phyloP scores from a whole-genome alignment of 2,888 invertebrate genomes.

The Blastobasis adustella region DNA sequence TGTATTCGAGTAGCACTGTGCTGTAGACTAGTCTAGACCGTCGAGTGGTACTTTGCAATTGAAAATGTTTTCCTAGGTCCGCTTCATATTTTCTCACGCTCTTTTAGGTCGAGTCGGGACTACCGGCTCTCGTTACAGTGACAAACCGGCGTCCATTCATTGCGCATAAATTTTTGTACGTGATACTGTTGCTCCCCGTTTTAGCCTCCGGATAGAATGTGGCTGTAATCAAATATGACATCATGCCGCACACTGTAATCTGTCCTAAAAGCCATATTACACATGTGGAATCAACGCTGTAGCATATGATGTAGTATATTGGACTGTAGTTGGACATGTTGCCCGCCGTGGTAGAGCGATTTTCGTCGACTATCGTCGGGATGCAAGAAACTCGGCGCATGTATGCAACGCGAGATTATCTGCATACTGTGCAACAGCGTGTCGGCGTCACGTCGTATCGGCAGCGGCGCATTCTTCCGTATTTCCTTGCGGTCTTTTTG shows the following conservation, averaged over 20 bases:
- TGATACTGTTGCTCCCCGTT: background rate
- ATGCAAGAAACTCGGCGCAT: background rate
- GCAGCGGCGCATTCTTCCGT: conserved; percentile 43
- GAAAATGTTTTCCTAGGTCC: conserved; percentile 20
- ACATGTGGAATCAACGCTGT: too few species aligned
- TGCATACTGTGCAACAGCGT: conserved; percentile 10
- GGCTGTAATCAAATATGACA: too few species aligned
- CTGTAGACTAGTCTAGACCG: conserved; percentile 5
- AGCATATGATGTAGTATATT: too few species aligned
- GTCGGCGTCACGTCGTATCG: conserved; percentile 8
- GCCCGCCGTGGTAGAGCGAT: background rate
- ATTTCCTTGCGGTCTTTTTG: conserved; percentile 51
- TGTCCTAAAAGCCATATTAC: too few species aligned
- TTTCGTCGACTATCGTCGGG: background rate
- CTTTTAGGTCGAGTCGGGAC: conserved; percentile 20
- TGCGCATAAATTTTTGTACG: background rate
- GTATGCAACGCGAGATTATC: conserved; percentile 3
- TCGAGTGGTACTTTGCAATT: conserved; percentile 16
- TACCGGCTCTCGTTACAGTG: conserved; percentile 11
- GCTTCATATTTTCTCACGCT: conserved; percentile 35
- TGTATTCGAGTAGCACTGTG: conserved; percentile 11
- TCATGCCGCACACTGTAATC: too few species aligned
- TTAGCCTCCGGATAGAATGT: background rate
- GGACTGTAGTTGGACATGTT: too few species aligned
- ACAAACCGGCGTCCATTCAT: conserved; percentile 14